Percentiles rank a stretch among this genome's conserved stretches.
Evolutionary conservation across 2,888 invertebrate species (phyloP).

Genomic region (Heliconius charithonia): DNA sequence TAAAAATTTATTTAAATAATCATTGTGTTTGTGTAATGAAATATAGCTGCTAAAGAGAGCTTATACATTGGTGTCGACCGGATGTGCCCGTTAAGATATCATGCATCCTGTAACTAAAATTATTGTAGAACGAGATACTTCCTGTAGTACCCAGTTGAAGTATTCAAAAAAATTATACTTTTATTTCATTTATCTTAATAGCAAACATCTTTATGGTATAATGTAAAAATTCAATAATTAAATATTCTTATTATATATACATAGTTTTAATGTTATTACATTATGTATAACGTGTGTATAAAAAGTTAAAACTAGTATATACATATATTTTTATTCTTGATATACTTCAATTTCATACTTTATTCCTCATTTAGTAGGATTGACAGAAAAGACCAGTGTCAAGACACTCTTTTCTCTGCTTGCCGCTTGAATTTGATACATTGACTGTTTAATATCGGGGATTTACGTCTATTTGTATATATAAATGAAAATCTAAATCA

Average conservation of each 20-base stretch:
- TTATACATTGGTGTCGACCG: constrained; percentile 50
- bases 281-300: too few species aligned
- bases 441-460: too few species aligned
- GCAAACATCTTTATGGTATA: neutral
- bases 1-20: neutral
- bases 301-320: too few species aligned
- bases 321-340: neutral
- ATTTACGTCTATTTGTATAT: too few species aligned
- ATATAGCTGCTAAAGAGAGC: constrained; percentile 23
- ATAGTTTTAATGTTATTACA: neutral
- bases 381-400: neutral
- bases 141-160: constrained; percentile 43
- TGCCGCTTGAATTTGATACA: neutral
- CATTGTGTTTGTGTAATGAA: neutral
- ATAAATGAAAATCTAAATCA: too few species aligned
- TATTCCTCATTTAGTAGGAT: neutral
- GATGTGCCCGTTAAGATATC: constrained; percentile 66
- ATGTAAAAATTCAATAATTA: constrained; percentile 3
- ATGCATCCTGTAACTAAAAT: constrained; percentile 64
- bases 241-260: neutral
- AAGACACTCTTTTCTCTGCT: neutral
- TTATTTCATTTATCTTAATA: neutral
- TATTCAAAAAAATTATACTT: neutral
- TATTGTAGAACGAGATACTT: constrained; percentile 64
- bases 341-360: neutral